These are phyloP conservation scores for Falco peregrinus DNA, from an alignment of 2,797 vertebrate species.

Conservation along the genomic window DNA sequence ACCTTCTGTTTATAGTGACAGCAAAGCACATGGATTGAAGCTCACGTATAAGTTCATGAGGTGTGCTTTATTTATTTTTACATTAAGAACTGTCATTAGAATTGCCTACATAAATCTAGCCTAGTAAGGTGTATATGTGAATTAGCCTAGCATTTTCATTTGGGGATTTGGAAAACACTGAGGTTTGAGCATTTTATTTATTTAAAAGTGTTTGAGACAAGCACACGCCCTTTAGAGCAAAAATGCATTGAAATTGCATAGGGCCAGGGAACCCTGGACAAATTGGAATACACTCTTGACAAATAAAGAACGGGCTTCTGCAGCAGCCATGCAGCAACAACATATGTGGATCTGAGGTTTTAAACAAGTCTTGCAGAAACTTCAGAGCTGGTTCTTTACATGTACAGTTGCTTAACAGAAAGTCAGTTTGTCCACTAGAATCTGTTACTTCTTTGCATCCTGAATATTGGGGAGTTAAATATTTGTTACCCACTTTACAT, in stretches of 20 bases:
- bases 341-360: neutral
- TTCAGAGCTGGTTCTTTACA: neutral
- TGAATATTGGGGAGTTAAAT: neutral
- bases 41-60: neutral
- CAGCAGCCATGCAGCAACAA: neutral
- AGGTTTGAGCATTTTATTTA: neutral
- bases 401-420: neutral
- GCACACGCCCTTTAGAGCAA: neutral
- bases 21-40: neutral
- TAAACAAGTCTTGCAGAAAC: neutral
- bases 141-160: neutral
- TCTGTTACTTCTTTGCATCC: neutral
- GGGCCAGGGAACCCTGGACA: neutral
- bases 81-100: neutral
- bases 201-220: neutral
- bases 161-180: neutral
- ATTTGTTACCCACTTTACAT: neutral
- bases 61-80: conserved; percentile 26
- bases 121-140: neutral
- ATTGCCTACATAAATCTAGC: neutral
- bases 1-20: neutral
- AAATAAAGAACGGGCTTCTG: neutral
- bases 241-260: neutral
- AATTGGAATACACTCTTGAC: neutral
- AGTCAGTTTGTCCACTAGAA: neutral